Evolutionary conservation across 2,888 invertebrate species (phyloP).

Genomic region (Nyleta sp.): DNA sequence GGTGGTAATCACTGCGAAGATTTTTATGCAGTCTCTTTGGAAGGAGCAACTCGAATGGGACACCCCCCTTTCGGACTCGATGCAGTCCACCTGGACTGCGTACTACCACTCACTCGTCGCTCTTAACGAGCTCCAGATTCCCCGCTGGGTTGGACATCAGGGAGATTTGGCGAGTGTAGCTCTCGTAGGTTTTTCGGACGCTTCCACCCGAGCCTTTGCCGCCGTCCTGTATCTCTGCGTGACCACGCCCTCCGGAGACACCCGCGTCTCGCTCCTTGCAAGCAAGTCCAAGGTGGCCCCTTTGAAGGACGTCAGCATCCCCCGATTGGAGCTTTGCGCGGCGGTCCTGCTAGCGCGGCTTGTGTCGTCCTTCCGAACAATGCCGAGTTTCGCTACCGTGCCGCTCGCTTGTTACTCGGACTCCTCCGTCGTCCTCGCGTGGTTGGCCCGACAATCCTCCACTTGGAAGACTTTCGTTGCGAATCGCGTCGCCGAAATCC

Average conservation of each 20-base stretch:
- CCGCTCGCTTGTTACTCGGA: not conserved
- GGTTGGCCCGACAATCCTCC: not conserved
- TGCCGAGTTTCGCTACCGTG: too few relatives aligned
- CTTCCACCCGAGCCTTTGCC: not conserved
- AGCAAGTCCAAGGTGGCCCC: too few relatives aligned
- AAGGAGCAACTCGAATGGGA: not conserved
- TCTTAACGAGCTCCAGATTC: not conserved
- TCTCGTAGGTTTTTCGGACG: not conserved
- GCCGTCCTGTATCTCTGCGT: not conserved
- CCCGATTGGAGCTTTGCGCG: not conserved
- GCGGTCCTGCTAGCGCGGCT: not conserved
- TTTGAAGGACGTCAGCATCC: too few relatives aligned
- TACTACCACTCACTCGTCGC: not conserved
- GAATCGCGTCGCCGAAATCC: not conserved
- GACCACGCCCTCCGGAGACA: too few relatives aligned
- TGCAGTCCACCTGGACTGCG: not conserved
- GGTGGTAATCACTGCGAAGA: not conserved
- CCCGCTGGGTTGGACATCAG: not conserved
- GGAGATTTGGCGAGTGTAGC: not conserved
- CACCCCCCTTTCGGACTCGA: not conserved
- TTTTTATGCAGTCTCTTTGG: conserved; percentile 6
- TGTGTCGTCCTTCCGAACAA: too few relatives aligned
- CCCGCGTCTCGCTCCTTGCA: too few relatives aligned
- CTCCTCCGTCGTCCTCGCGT: not conserved
- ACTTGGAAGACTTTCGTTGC: conserved; percentile 3